A percentile compares a stretch with the other conserved stretches of the same genome.
phyloP scores from a whole-genome alignment of 2,888 invertebrate species.

The Hydropsyche betteni region DNA sequence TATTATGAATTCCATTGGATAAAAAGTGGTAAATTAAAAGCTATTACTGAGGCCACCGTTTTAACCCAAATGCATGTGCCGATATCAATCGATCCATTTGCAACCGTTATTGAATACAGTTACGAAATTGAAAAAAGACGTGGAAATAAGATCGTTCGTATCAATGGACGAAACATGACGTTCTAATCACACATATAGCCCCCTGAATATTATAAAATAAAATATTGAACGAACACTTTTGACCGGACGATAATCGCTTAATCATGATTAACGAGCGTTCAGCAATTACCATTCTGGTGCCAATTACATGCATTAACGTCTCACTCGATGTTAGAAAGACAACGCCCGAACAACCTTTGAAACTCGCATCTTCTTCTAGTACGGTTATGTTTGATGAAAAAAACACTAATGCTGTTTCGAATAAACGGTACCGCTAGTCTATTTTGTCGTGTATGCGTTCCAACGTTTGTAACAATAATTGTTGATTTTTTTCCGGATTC shows the following conservation, averaged over 20 bases:
- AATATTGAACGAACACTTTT: neutral
- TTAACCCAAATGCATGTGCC: no score
- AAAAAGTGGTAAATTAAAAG: no score
- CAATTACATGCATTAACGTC: slow-evolving; percentile 24
- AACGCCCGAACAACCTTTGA: slow-evolving; percentile 6
- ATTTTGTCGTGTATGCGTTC: neutral
- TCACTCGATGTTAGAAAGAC: slow-evolving; percentile 4
- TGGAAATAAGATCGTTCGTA: neutral
- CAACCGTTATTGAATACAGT: slow-evolving; percentile 14
- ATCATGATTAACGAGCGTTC: slow-evolving; percentile 24
- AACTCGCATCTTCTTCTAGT: neutral
- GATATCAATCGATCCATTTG: slow-evolving; percentile 5
- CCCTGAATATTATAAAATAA: neutral
- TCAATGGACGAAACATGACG: neutral
- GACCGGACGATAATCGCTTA: slow-evolving; percentile 20
- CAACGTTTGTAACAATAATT: neutral
- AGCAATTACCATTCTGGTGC: slow-evolving; percentile 16
- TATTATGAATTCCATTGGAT: no score
- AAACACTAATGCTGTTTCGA: neutral
- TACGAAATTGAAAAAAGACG: slow-evolving; percentile 1
- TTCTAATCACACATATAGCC: slow-evolving; percentile 11
- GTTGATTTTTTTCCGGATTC: no score
- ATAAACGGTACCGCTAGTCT: neutral
- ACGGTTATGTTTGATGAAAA: neutral
- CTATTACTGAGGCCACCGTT: no score